Base-by-base conservation (phyloP, 2,113 vertebrate species). In the Nycticryphes semicollaris region DNA sequence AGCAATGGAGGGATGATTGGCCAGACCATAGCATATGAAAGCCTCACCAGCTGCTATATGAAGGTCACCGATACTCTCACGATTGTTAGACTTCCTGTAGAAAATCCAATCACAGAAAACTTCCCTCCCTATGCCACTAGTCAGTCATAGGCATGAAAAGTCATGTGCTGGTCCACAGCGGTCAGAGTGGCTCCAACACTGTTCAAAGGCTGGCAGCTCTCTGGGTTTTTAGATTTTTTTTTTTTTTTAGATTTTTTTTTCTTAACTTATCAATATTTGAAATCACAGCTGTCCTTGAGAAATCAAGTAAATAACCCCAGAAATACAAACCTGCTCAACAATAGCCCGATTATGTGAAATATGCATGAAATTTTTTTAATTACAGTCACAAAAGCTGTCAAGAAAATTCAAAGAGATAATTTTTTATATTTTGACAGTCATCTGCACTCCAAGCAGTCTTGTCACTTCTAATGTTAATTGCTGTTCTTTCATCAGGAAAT, bases 401-500 rank as follows among this genome's bases (percentile, higher is more conserved):
- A 70, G 69, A 82, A 95, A 91, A 84, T 96, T 91, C 70, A 91
- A 70, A 97, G 62, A 96, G 95, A 94, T 81, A 17, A 62, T 96
- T 96, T 97, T 94, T 87, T 96, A 54, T 78, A 31, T 92, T 96
- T 96, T 94, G 43, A 59, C 57, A 92, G 35, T 95, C 87, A 91
- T 93, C 92, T 95, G 62, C 63, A 74, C 47, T 96, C 88, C 85
- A 63, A 91, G 86, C 91, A 90, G 41, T 90, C 92, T 33, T 75
- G 56, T 89, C 92, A 89, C 23, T 94, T 97, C 86, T 95, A 85
- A 93, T 12, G 25, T 88, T 97, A 94, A 97, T 93, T 96, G 37
- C 78, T 96, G 17, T 93, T 95, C 56, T 97, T 95, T 96, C 92
- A 95, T 97, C 86, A 91, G 92, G 92, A 96, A 93, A 89, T 70